phyloP scores from a whole-genome alignment of 2,888 invertebrate species.

The Pardosa pseudoannulata region DNA sequence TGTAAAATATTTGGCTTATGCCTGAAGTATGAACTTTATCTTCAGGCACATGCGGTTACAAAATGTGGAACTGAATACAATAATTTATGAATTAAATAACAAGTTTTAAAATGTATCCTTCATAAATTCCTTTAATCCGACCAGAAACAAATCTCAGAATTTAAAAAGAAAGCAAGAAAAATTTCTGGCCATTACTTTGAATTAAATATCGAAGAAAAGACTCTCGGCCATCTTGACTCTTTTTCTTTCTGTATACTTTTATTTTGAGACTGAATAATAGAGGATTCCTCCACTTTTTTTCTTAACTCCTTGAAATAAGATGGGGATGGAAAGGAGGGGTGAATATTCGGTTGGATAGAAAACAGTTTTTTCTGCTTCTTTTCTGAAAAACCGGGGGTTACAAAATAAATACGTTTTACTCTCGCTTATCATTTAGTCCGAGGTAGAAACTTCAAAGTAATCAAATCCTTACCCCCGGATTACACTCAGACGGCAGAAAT shows the following conservation, averaged over 20 bases:
- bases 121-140: neutral
- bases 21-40: too few relatives aligned
- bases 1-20: too few relatives aligned
- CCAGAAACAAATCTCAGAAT: neutral
- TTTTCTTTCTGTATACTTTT: constrained; percentile 10
- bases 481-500: too few relatives aligned
- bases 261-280: constrained; percentile 15
- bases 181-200: constrained; percentile 4
- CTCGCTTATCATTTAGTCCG: neutral
- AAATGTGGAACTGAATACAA: too few relatives aligned
- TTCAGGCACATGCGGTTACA: too few relatives aligned
- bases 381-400: neutral
- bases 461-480: too few relatives aligned
- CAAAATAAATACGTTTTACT: neutral
- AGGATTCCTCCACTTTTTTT: neutral
- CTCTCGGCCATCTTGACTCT: neutral
- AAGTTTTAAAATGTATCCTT: neutral
- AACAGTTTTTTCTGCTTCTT: constrained; percentile 2
- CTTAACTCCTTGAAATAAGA: constrained; percentile 14
- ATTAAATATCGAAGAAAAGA: constrained; percentile 27
- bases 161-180: constrained; percentile 1
- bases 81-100: neutral
- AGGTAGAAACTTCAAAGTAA: neutral
- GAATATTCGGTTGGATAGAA: neutral
- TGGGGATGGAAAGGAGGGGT: neutral